Conservation (phyloP, 2,113 vertebrate genomes). For the Lonchura striata region DNA sequence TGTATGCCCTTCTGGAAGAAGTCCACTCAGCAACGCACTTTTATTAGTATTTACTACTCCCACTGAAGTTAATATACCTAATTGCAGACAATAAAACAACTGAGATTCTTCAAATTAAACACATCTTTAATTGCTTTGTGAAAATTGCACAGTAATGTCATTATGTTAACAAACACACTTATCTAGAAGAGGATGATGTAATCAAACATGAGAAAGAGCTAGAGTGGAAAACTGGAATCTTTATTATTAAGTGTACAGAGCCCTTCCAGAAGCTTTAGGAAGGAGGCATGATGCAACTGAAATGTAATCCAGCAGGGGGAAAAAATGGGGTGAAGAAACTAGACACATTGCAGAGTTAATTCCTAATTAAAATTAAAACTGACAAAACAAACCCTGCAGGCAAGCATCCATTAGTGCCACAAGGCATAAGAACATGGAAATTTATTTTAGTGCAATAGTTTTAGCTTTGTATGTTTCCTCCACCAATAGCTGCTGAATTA, state of each 20-base stretch:
- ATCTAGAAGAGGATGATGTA: constrained; percentile 2
- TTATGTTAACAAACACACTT: constrained; percentile 38
- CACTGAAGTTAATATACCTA: constrained; percentile 15
- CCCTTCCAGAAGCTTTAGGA: background rate
- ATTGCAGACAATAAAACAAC: constrained; percentile 35
- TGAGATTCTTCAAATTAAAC: constrained; percentile 32
- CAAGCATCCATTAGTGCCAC: constrained; percentile 34
- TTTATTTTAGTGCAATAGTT: constrained; percentile 12
- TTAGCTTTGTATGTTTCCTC: constrained; percentile 24
- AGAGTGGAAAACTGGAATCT: background rate
- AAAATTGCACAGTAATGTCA: constrained; percentile 8
- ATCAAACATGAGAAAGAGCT: background rate
- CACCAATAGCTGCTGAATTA: constrained; percentile 26
- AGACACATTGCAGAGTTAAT: background rate
- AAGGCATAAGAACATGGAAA: constrained; percentile 42
- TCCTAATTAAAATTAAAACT: constrained; percentile 57
- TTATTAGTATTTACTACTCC: constrained; percentile 33
- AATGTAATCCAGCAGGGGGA: background rate
- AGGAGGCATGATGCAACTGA: background rate
- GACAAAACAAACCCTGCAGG: constrained; percentile 50
- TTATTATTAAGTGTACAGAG: background rate
- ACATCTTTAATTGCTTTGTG: constrained; percentile 16
- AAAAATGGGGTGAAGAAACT: background rate
- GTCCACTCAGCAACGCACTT: background rate
- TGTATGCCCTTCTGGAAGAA: background rate